Evolutionary conservation across 2,797 vertebrate species (phyloP), one percentile per base, ranked within the genome.

Genomic region (Nasua narica): DNA sequence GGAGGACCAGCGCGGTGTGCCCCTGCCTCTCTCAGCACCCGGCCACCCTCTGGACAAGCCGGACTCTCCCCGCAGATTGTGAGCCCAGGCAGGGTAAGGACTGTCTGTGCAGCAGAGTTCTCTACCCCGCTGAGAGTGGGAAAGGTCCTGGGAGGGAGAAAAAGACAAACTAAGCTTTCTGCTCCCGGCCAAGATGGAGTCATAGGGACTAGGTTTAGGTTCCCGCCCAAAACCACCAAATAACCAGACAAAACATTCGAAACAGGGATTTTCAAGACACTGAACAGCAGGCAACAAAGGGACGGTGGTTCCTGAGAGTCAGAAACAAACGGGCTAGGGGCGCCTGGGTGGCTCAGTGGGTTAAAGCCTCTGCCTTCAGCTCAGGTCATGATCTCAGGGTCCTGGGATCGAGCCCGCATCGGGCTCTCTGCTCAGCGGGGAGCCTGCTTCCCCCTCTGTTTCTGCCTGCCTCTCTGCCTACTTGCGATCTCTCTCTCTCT

Each of bases 191-290:
- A 90, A 82, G 60, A 97, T 43, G 81, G 72, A 86, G 52, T 74
- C 81, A 88, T 67, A 94, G 77, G 60, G 78, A 85, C 85, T 60
- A 87, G 87, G 95, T 84, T 46, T 62, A 90, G 81, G 48, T 23
- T 92, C 85, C 94, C 67, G 86, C 92, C 70, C 21, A 0, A 94
- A 96, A 92, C 92, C 87, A 96, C 95, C 88, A 62, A 85, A 85
- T 32, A 97, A 85, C 77, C 82, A 97, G 95, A 95, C 90, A 72
- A 95, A 95, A 93, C 67, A 90, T 77, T 35, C 27, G 43, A 96
- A 77, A 94, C 54, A 37, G 15, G 11, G 58, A 54, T 50, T 90
- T 65, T 84, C 15, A 37, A 77, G 69, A 92, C 60, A 43, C 23
- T 54, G 62, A 74, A 58, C 29, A 54, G 16, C 78, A 58, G 48